phyloP scores from a whole-genome alignment of 1,140 invertebrate species.

The Heliothis virescens region DNA sequence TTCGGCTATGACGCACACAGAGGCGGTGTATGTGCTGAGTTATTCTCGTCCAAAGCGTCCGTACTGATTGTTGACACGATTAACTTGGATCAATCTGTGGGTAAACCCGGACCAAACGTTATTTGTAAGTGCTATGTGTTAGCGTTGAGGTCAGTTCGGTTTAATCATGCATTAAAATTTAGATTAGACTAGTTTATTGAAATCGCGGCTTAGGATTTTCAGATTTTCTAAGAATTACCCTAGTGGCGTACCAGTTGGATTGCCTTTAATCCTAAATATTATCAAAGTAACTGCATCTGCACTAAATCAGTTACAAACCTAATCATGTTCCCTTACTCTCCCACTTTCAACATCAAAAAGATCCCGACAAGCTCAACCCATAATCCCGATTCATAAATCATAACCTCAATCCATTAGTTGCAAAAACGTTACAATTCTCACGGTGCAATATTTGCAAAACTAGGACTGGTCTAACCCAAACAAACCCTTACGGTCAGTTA shows the following conservation, averaged over 20 bases:
- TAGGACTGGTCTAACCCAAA: slow-evolving; percentile 71
- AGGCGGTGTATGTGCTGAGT: slow-evolving; percentile 60
- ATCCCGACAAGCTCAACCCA: slow-evolving; percentile 12
- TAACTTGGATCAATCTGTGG: slow-evolving; percentile 54
- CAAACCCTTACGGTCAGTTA: slow-evolving; percentile 79
- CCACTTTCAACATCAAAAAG: not conserved
- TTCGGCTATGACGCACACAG: slow-evolving; percentile 72
- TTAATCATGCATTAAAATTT: not conserved
- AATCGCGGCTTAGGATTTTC: not conserved
- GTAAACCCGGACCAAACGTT: slow-evolving; percentile 40
- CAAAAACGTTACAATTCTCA: slow-evolving; percentile 66
- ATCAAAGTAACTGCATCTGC: not conserved
- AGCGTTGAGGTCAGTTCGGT: slow-evolving; percentile 8
- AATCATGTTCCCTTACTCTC: not conserved
- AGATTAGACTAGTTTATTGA: not conserved
- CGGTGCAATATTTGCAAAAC: slow-evolving; percentile 63
- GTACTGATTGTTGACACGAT: slow-evolving; percentile 72
- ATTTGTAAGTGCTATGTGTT: slow-evolving; percentile 31
- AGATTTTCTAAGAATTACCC: not conserved
- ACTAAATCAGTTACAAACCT: not conserved
- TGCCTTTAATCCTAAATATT: no score
- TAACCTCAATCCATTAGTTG: slow-evolving; percentile 33
- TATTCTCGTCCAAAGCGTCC: slow-evolving; percentile 61
- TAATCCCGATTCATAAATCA: slow-evolving; percentile 31
- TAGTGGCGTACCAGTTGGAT: no score